Percentiles rank a stretch among this genome's conserved stretches.
These are phyloP conservation scores for Drosophila ambigua DNA, from an alignment of 1,140 invertebrate genomes.

Conservation along the genomic window DNA sequence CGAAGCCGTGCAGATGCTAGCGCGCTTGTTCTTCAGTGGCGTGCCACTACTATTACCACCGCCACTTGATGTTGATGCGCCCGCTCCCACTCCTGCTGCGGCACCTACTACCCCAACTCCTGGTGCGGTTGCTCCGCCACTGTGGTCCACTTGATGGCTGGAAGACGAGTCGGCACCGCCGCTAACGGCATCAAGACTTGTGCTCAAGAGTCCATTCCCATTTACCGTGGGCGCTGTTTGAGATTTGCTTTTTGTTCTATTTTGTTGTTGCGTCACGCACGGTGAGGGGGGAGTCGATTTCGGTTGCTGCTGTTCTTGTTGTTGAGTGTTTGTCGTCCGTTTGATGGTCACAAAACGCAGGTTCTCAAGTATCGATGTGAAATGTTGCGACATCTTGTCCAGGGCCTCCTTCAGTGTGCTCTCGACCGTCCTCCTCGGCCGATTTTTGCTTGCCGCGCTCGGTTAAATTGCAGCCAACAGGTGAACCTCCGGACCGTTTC, in stretches of 20 bases:
- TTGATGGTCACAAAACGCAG: slow-evolving; percentile 81
- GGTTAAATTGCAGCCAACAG: slow-evolving; percentile 71
- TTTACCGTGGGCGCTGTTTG: slow-evolving; percentile 56
- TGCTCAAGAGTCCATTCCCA: slow-evolving; percentile 61
- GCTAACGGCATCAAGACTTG: slow-evolving; percentile 37
- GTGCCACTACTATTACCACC: slow-evolving; percentile 47
- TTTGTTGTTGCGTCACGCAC: slow-evolving; percentile 49
- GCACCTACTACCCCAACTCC: slow-evolving; percentile 1
- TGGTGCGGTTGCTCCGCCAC: slow-evolving; percentile 22
- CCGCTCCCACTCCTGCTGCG: slow-evolving; percentile 11
- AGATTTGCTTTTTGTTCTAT: slow-evolving; percentile 64
- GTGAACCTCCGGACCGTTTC: slow-evolving; percentile 54
- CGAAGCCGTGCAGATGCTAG: slow-evolving; percentile 68
- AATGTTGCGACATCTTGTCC: slow-evolving; percentile 82
- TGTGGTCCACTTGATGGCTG: slow-evolving; percentile 62
- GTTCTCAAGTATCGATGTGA: slow-evolving; percentile 82
- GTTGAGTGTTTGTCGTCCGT: slow-evolving; percentile 65
- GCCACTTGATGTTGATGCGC: slow-evolving; percentile 22
- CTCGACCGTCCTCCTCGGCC: slow-evolving; percentile 2
- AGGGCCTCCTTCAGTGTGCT: slow-evolving; percentile 14
- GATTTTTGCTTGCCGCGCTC: slow-evolving; percentile 49
- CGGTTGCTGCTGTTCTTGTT: slow-evolving; percentile 35
- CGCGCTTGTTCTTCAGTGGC: slow-evolving; percentile 73
- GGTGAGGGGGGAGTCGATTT: slow-evolving; percentile 15
- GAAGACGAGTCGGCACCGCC: slow-evolving; percentile 39